Evolutionary conservation across 2,888 invertebrate species (phyloP).

Genomic region (Aromia moschata): DNA sequence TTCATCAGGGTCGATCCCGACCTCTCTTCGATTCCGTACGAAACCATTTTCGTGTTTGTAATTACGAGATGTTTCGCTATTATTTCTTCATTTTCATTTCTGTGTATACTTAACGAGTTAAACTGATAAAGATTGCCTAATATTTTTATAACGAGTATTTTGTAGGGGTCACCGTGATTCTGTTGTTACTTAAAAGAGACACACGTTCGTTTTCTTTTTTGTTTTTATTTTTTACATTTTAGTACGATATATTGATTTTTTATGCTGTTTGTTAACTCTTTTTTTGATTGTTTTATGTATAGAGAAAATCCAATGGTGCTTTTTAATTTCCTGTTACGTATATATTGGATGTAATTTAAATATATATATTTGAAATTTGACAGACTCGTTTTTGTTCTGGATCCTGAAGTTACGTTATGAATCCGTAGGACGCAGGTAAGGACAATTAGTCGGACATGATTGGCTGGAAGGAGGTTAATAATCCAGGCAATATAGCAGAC

Average conservation of each 20-base stretch:
- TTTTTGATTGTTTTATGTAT: conserved; percentile 35
- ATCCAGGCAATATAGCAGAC: too few species aligned
- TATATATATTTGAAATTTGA: too few species aligned
- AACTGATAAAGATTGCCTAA: conserved; percentile 25
- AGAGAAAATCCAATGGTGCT: conserved; percentile 37
- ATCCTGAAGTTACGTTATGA: too few species aligned
- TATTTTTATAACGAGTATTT: conserved; percentile 38
- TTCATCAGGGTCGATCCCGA: not conserved
- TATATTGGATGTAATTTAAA: conserved; percentile 20
- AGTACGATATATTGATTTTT: conserved; percentile 27
- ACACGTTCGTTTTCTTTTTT: conserved; percentile 22
- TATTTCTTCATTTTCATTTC: not conserved
- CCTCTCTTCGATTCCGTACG: not conserved
- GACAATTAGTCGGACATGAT: too few species aligned
- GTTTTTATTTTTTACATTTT: conserved; percentile 29
- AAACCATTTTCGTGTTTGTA: not conserved
- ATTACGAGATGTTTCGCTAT: not conserved
- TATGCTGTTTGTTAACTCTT: conserved; percentile 35
- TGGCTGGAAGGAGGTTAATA: too few species aligned
- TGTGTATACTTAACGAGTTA: conserved; percentile 6
- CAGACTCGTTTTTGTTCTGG: too few species aligned
- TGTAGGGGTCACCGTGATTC: conserved; percentile 24
- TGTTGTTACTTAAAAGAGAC: conserved; percentile 31
- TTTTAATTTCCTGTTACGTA: conserved; percentile 39
- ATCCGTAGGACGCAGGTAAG: too few species aligned